A percentile compares a stretch with the other conserved stretches of the same genome.
Evolutionary conservation across 2,888 invertebrate species (phyloP).

Genomic region (Mesochorus sp.): DNA sequence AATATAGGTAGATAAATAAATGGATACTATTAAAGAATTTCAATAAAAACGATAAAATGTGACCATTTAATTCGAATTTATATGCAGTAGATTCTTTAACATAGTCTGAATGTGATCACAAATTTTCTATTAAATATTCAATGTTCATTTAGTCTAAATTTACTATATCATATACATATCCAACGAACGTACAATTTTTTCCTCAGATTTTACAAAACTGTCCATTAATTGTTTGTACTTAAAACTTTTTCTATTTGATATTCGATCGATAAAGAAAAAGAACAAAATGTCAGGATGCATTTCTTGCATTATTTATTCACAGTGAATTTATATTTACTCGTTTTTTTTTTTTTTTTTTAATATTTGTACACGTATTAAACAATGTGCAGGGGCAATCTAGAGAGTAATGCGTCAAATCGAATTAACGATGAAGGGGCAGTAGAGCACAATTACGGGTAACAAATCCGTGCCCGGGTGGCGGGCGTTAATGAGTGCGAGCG

Average conservation of each 20-base stretch:
- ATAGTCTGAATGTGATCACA: too few relatives aligned
- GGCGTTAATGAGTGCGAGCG: slow-evolving; percentile 81
- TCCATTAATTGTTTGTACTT: neutral
- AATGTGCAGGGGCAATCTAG: slow-evolving; percentile 61
- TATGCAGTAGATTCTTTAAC: too few relatives aligned
- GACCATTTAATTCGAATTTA: too few relatives aligned
- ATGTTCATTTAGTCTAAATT: too few relatives aligned
- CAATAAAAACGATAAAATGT: too few relatives aligned
- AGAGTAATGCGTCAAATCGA: slow-evolving; percentile 76
- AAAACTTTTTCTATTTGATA: neutral
- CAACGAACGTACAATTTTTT: too few relatives aligned
- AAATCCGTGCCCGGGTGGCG: slow-evolving; percentile 77
- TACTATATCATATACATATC: too few relatives aligned
- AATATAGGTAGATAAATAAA: too few relatives aligned
- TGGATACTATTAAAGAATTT: too few relatives aligned
- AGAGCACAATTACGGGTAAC: slow-evolving; percentile 77
- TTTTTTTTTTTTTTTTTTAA: neutral
- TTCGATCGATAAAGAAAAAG: slow-evolving; percentile 1
- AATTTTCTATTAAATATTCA: too few relatives aligned
- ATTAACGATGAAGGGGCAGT: slow-evolving; percentile 72
- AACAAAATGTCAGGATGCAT: neutral
- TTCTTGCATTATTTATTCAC: neutral
- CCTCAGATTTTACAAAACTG: too few relatives aligned
- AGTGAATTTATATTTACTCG: neutral
- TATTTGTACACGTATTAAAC: slow-evolving; percentile 1